Evolutionary conservation across 2,888 invertebrate species (phyloP), one percentile per base, ranked within the genome.

Genomic region (Ariolimax columbianus): DNA sequence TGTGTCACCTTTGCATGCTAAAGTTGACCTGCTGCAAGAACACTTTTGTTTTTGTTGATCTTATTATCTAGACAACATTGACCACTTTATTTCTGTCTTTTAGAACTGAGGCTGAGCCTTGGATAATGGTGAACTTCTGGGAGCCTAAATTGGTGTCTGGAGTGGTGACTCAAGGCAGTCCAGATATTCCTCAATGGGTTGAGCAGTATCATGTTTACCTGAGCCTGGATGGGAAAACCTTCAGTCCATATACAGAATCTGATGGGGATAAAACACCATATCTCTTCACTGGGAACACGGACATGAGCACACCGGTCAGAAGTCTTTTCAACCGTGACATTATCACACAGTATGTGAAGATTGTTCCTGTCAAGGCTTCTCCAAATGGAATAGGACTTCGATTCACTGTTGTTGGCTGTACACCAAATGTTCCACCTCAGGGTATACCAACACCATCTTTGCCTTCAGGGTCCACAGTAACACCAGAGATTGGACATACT

Each of bases 261-360:
- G 88, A 90, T 23, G 89, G 90, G 1, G 88, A 85, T 26, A 83
- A 80, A 19, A 88, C 87, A 40, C 88, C 91, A 9, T 89, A 88
- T 36, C 77, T 87, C 2, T 91, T 90, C 85, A 63, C 43, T 66
- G 79, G 88, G 11, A 92, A 92, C 85, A 86, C 78, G 0, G 90
- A 91, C 78, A 86, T 83, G 38, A 79, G 77, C 63, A 89, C 89
- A 9, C 89, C 89, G 2, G 88, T 89, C 0, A 89, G 90, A 68
- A 89, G 89, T 36, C 86, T 91, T 33, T 91, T 92, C 85, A 91
- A 90, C 86, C 88, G 91, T 40, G 89, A 91, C 86, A 86, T 91
- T 77, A 89, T 90, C 17, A 90, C 91, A 3, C 90, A 89, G 79
- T 90, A 88, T 73, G 88, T 92, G 47, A 88, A 91, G 33, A 86